phyloP scores from a whole-genome alignment of 2,113 vertebrate species.

The Equus przewalskii region DNA sequence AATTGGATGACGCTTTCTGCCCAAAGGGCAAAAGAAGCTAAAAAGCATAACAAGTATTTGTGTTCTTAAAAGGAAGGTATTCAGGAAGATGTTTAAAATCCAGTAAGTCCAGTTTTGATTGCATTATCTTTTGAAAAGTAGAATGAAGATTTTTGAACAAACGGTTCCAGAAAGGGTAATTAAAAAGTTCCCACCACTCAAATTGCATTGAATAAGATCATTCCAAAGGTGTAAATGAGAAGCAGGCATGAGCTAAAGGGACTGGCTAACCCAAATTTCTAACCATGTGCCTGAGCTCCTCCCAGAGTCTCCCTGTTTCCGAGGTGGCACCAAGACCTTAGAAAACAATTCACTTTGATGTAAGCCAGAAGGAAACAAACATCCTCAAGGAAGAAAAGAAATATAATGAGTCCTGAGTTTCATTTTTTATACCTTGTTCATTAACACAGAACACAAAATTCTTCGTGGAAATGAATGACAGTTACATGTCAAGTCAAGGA shows the following conservation, averaged over 20 bases:
- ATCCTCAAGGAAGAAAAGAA: not conserved
- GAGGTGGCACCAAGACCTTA: not conserved
- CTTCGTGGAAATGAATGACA: not conserved
- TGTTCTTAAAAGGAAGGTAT: conserved; percentile 58
- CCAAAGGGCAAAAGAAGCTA: conserved; percentile 74
- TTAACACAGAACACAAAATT: conserved; percentile 13
- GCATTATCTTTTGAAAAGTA: conserved; percentile 32
- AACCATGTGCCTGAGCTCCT: not conserved
- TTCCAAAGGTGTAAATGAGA: conserved; percentile 41
- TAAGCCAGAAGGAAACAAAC: conserved; percentile 8
- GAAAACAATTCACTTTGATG: not conserved
- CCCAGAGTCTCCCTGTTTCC: not conserved
- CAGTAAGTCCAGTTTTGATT: conserved; percentile 35
- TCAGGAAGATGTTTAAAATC: conserved; percentile 56
- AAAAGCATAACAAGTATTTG: conserved; percentile 61
- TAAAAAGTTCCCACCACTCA: not conserved
- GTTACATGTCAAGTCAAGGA: not conserved
- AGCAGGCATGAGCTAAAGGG: not conserved
- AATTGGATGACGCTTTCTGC: conserved; percentile 77
- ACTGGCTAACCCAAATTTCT: not conserved
- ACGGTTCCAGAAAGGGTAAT: conserved; percentile 65
- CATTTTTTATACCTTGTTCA: not conserved
- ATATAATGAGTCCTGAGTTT: not conserved
- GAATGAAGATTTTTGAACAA: conserved; percentile 55
- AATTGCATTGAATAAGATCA: conserved; percentile 23